Evolutionary conservation across 2,888 invertebrate genomes (phyloP), one percentile per base, ranked within the genome.

Genomic region (Ophonus ardosiacus): DNA sequence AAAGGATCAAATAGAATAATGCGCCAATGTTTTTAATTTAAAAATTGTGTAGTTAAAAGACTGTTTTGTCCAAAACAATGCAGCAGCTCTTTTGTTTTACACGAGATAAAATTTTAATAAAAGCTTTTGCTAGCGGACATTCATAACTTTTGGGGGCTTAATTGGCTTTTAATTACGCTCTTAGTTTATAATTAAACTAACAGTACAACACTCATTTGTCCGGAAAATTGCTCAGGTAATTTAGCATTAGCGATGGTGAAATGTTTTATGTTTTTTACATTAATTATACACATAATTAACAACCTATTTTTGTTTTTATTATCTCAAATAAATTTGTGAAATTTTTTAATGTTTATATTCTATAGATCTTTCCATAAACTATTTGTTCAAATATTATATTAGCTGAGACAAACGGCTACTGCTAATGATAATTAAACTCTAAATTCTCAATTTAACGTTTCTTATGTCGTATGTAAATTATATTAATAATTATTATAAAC

Each of bases 101-200:
- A 31, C 31, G 17, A 8, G 61, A 57, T 38, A 10, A 63, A 81
- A 63, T 81, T 81, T 81, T 81, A 81, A 65, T 81, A 81, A 65
- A 81, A 81, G 13, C 15, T n/a, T 80, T 81, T 63, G n/a, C 81
- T 43, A 78, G n/a, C 18, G 15, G 15, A 63, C 81, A 65, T 65
- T 15, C 81, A 63, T 40, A 63, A 65, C 51, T 63, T 65, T 81
- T 21, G n/a, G 65, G 15, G 21, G 38, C 61, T 63, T 81, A 81
- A 65, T 81, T 81, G 63, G 63, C 81, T 81, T 81, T 81, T 81
- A 81, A 81, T 81, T 81, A 81, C 81, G 43, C 18, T 17, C 24
- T 51, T 65, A 43, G 43, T 63, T 81, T 65, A 65, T 63, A 65
- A 81, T 65, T 81, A 81, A 63, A 63, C 63, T 81, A 51, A 63